Evolutionary conservation across 2,113 vertebrate species (phyloP), one percentile per base, ranked within the genome.

Genomic region (Platichthys stellatus): DNA sequence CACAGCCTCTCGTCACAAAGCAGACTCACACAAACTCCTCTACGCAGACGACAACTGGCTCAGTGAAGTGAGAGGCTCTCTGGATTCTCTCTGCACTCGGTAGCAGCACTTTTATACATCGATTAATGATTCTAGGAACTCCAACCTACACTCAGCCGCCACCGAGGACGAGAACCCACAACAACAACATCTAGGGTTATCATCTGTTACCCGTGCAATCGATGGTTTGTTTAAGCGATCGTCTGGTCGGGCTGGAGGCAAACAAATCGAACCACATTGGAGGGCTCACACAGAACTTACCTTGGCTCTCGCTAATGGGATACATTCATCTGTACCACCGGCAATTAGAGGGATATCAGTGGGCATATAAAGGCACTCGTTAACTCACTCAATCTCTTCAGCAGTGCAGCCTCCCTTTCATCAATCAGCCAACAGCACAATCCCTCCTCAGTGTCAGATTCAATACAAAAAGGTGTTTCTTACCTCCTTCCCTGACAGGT

Each of bases 401-500:
- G 49, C 14, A 40, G 2, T 43, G 40, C 40, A 43, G 40, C 43
- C 9, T 54, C 17, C 28, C 18, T 64, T 69, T 38, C 10, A 56
- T 73, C 63, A 56, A 13, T 65, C 72, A 61, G 23, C 38, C 60
- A 58, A 18, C 54, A 31, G 31, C 24, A 9, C 23, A 9, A 56
- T 38, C 8, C 6, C 47, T 51, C 21, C 24, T 18, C 51, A 1
- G 20, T 10, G 20, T 54, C 20, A 10, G 51, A 21, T 15, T 51
- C 47, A 18, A 18, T 51, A 17, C 45, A 49, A 63, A 65, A 24
- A 24, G 43, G 7, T 18, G 26, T 47, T 60, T 1, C 96, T 94
- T 96, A 99, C 98, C 96, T 99, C 97, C 94, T 99, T 97, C 79
- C 98, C 98, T 67, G 97, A 98, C 86, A 99, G 95, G 90, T 99